Conservation (phyloP, 2,113 vertebrate species). For the Gobiocypris rarus region DNA sequence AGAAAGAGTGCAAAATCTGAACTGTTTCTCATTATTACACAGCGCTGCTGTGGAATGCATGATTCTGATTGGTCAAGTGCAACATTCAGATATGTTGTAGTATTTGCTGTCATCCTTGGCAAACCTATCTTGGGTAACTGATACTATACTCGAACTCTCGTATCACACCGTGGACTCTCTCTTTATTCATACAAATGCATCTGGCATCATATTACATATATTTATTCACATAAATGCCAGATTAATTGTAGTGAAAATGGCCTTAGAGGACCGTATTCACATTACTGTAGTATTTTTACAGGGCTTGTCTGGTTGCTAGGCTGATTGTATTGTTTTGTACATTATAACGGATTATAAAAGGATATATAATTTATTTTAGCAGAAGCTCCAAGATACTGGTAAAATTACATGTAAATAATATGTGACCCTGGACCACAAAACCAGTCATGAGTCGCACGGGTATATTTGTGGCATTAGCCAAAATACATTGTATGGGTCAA, state of each 20-base stretch:
- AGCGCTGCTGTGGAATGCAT: neutral
- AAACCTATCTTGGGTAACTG: neutral
- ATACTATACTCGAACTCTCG: neutral
- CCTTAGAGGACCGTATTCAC: neutral
- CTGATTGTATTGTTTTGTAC: neutral
- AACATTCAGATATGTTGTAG: neutral
- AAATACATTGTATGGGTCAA: no score
- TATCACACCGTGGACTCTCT: neutral
- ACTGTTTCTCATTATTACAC: constrained; percentile 2
- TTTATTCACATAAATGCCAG: no score
- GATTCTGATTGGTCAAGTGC: neutral
- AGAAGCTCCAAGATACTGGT: neutral
- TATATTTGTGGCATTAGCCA: no score
- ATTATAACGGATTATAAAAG: neutral
- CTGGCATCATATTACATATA: neutral
- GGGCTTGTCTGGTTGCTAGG: neutral
- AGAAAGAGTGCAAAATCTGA: neutral
- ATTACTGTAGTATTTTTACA: neutral
- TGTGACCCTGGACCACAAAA: no score
- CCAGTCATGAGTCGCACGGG: no score
- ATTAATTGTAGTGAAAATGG: neutral
- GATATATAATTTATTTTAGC: no score
- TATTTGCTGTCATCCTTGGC: neutral
- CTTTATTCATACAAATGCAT: neutral
- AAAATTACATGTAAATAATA: neutral